These are phyloP conservation scores for Thomomys bottae DNA, from an alignment of 2,113 vertebrate species.

Conservation along the genomic window DNA sequence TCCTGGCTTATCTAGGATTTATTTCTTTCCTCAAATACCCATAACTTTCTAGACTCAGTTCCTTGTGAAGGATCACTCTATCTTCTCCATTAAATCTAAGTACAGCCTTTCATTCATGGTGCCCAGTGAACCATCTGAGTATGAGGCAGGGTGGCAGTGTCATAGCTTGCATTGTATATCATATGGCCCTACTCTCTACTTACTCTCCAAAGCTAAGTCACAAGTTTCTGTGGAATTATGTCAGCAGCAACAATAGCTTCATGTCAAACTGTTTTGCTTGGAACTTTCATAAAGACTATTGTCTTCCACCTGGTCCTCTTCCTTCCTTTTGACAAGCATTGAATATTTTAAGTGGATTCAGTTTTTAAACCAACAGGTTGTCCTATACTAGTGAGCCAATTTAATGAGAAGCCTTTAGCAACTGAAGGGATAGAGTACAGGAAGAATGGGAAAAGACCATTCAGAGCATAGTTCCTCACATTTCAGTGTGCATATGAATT, in stretches of 20 bases:
- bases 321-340: background rate
- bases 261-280: background rate
- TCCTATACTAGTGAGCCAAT: background rate
- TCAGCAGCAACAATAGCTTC: background rate
- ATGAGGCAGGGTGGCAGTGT: background rate
- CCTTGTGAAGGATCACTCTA: background rate
- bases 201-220: background rate
- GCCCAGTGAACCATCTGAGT: background rate
- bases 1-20: background rate
- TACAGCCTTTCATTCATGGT: background rate
- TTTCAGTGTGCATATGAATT: background rate
- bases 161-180: background rate
- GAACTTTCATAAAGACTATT: background rate
- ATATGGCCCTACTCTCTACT: background rate
- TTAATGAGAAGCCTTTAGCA: slow-evolving; percentile 36
- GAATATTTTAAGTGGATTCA: slow-evolving; percentile 7
- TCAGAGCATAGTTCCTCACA: slow-evolving; percentile 13
- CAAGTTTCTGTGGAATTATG: background rate
- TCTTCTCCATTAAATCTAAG: background rate
- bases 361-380: background rate
- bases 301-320: background rate
- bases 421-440: slow-evolving; percentile 27
- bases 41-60: background rate
- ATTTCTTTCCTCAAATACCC: background rate
- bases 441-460: slow-evolving; percentile 11